A percentile compares a stretch with the other conserved stretches of the same genome.
Conservation (phyloP, 2,888 invertebrate genomes). For the Dexiosoma caninum region DNA sequence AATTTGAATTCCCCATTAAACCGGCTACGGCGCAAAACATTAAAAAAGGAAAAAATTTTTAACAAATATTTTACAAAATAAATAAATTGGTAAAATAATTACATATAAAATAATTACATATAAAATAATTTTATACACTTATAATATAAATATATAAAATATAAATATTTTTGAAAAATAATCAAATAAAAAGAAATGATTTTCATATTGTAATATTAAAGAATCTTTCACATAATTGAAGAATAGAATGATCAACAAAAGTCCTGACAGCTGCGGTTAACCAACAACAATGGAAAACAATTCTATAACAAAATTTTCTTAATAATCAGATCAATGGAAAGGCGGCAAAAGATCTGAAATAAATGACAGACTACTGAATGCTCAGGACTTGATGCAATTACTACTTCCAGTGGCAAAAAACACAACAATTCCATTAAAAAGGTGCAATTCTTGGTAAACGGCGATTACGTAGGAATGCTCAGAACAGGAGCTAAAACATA, state of each 20-base stretch:
- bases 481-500: not conserved
- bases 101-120: no score
- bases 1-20: no score
- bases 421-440: constrained; percentile 63
- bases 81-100: no score
- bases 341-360: constrained; percentile 50
- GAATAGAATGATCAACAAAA: constrained; percentile 31
- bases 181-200: no score
- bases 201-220: no score
- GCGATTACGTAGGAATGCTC: constrained; percentile 21
- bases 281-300: constrained; percentile 22
- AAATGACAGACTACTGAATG: not conserved
- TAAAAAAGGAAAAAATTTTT: no score
- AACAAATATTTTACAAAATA: no score
- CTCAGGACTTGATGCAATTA: constrained; percentile 55
- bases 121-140: no score
- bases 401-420: constrained; percentile 55
- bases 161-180: no score
- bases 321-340: constrained; percentile 59
- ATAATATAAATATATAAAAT: no score
- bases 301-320: constrained; percentile 22
- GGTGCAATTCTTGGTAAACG: constrained; percentile 58
- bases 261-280: constrained; percentile 57
- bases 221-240: constrained; percentile 32
- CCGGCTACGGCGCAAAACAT: no score